Conservation (phyloP, 2,888 invertebrate genomes). For the Agrilus cyanescens region DNA sequence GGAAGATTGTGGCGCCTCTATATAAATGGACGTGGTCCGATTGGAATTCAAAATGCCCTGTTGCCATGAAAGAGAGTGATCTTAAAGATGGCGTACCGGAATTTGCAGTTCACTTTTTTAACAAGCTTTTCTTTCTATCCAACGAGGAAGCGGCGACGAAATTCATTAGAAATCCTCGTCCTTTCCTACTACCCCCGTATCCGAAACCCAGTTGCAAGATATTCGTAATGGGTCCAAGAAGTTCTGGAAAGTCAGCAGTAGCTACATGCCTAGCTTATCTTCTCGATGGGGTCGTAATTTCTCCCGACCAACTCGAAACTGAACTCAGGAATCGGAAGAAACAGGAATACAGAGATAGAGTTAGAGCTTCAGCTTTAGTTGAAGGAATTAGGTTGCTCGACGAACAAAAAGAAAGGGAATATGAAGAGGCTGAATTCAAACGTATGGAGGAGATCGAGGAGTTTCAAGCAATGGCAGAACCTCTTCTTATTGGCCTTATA, state of each 20-base stretch:
- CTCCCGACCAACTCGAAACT: constrained; percentile 26
- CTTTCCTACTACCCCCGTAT: constrained; percentile 44
- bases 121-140: constrained; percentile 48
- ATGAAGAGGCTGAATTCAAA: constrained; percentile 34
- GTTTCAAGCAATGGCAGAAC: constrained; percentile 29
- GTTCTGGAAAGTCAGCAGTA: constrained; percentile 47
- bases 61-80: constrained; percentile 45
- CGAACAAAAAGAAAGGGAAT: constrained; percentile 23
- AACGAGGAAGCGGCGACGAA: constrained; percentile 38
- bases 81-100: constrained; percentile 40
- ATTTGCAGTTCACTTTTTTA: constrained; percentile 47
- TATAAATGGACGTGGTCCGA: constrained; percentile 41
- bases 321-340: constrained; percentile 17
- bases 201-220: constrained; percentile 48
- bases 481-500: no score
- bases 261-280: constrained; percentile 43
- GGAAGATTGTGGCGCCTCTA: constrained; percentile 23
- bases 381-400: constrained; percentile 19
- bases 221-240: constrained; percentile 47
- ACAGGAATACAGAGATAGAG: constrained; percentile 18
- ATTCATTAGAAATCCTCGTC: constrained; percentile 51
- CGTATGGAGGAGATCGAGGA: constrained; percentile 28
- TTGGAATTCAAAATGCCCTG: constrained; percentile 52
- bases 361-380: constrained; percentile 17
- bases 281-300: constrained; percentile 39